Evolutionary conservation across 2,113 vertebrate genomes (phyloP).

Genomic region (Morone saxatilis): DNA sequence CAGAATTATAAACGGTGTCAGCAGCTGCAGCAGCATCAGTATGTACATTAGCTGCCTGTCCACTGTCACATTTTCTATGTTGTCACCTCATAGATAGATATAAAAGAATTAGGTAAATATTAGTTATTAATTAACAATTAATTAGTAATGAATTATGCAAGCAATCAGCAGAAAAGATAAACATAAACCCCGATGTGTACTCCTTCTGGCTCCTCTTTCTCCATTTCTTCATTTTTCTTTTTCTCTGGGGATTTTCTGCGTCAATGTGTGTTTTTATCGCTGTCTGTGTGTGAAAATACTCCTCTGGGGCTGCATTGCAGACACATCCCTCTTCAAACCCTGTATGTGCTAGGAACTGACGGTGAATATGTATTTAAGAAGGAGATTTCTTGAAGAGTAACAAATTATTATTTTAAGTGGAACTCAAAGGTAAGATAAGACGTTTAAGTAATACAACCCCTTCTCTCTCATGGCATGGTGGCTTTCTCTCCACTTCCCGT

Average conservation of each 20-base stretch:
- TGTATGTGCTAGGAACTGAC: background rate
- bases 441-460: background rate
- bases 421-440: background rate
- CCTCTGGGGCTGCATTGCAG: background rate
- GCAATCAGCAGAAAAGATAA: no score
- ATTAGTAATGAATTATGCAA: no score
- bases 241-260: background rate
- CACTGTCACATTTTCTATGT: background rate
- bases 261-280: background rate
- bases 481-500: background rate
- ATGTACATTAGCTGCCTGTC: background rate
- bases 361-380: background rate
- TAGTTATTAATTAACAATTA: no score
- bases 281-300: background rate
- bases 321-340: background rate
- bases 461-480: background rate
- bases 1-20: background rate
- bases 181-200: background rate
- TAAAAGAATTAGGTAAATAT: no score
- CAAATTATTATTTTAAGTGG: background rate
- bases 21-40: background rate
- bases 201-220: background rate
- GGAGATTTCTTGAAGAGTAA: background rate
- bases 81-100: background rate
- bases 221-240: constrained; percentile 1